These are phyloP conservation scores for Isoperla grammatica DNA, from an alignment of 2,888 invertebrate genomes.

Conservation along the genomic window DNA sequence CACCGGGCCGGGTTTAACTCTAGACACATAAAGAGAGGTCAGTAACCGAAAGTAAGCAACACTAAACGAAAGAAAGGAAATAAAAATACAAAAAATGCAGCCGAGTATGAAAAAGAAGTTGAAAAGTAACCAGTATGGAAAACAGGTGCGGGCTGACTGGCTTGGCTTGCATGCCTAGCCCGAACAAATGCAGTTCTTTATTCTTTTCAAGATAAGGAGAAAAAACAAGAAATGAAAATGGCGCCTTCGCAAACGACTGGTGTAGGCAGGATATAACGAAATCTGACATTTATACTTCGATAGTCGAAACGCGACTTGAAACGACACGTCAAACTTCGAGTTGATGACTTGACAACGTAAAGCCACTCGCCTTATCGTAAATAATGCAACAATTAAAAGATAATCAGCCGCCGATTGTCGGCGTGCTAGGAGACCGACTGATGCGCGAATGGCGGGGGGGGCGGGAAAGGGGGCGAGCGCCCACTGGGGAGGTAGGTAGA, in stretches of 20 bases:
- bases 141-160: conserved; percentile 14
- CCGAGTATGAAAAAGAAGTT: background rate
- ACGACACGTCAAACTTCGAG: no score
- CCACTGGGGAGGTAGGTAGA: no score
- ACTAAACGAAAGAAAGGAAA: conserved; percentile 1
- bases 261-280: no score
- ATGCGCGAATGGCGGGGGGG: no score
- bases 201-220: background rate
- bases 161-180: background rate
- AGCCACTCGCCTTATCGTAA: no score
- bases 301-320: no score
- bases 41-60: conserved; percentile 17
- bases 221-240: conserved; percentile 4
- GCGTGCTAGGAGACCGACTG: no score
- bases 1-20: background rate
- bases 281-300: no score
- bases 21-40: conserved; percentile 13
- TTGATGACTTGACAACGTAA: no score
- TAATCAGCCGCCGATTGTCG: no score
- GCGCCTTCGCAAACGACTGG: background rate
- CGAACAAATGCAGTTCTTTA: conserved; percentile 4
- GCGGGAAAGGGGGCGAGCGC: no score
- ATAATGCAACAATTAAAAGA: no score
- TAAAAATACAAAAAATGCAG: conserved; percentile 1
- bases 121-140: conserved; percentile 10